These are phyloP conservation scores for Halesus radiatus DNA, from an alignment of 1,140 invertebrate species.

Conservation along the genomic window DNA sequence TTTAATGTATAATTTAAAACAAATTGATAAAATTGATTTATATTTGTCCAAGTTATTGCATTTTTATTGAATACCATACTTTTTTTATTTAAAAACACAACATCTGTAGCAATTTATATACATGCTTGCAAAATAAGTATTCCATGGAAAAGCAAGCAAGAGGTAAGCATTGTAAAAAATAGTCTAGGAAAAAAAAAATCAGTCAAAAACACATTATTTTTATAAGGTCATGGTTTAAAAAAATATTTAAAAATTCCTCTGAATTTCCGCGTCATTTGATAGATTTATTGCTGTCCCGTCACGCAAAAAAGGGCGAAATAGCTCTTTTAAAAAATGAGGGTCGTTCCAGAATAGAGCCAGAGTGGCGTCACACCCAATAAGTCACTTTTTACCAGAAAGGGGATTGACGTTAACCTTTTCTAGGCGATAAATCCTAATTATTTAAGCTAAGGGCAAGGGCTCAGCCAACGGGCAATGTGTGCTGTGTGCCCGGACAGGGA, in stretches of 20 bases:
- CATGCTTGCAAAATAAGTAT: no score
- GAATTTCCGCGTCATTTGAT: neutral
- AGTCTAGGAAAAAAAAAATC: no score
- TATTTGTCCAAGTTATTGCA: no score
- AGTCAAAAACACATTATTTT: no score
- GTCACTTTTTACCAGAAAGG: constrained; percentile 14
- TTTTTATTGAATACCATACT: no score
- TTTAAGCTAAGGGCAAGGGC: neutral
- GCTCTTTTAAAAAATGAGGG: constrained; percentile 9
- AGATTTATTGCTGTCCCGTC: neutral
- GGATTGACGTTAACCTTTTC: neutral
- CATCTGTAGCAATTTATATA: no score
- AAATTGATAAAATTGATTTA: no score
- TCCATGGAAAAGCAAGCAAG: no score
- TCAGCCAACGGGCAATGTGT: neutral
- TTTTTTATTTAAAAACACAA: no score
- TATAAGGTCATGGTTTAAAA: constrained; percentile 1
- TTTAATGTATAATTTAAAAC: no score
- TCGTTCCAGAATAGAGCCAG: neutral
- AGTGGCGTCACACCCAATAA: neutral
- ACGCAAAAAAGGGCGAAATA: neutral
- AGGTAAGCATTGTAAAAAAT: no score
- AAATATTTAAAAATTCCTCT: no score
- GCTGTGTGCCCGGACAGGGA: neutral
- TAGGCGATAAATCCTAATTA: constrained; percentile 6